Conservation (phyloP, 2,888 invertebrate genomes). For the Drosophila neotestacea region DNA sequence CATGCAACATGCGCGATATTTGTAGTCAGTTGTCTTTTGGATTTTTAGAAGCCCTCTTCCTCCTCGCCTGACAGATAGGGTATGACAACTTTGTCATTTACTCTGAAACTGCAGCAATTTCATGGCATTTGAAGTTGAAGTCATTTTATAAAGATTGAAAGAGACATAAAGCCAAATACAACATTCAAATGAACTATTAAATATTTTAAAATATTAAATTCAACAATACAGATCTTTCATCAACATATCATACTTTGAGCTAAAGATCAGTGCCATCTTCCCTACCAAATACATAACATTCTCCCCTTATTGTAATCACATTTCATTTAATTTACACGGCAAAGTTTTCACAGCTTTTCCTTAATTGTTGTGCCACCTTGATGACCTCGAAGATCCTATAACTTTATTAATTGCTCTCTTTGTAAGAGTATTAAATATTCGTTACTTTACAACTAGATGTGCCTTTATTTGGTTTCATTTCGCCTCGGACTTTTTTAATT, state of each 20-base stretch:
- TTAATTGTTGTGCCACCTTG: too few species aligned
- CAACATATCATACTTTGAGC: too few species aligned
- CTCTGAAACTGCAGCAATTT: not conserved
- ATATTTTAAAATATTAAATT: too few species aligned
- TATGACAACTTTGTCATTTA: slow-evolving; percentile 8
- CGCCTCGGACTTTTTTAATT: slow-evolving; percentile 60
- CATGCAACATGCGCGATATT: slow-evolving; percentile 9
- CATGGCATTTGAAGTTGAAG: not conserved
- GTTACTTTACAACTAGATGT: not conserved
- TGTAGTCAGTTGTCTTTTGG: slow-evolving; percentile 7
- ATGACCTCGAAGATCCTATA: not conserved
- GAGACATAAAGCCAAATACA: not conserved
- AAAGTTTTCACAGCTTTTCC: too few species aligned
- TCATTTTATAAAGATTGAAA: not conserved
- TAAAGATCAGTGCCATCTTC: too few species aligned
- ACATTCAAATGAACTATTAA: not conserved
- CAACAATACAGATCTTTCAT: too few species aligned
- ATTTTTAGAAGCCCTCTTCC: not conserved
- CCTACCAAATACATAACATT: too few species aligned
- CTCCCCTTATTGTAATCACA: too few species aligned
- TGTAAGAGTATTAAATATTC: slow-evolving; percentile 14
- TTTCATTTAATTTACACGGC: not conserved
- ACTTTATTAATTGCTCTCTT: not conserved
- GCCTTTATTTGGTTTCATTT: slow-evolving; percentile 53
- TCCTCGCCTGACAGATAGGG: not conserved